Conservation (phyloP, 92 coral and sea anemone genomes). For the Epizoanthus rinbou region DNA sequence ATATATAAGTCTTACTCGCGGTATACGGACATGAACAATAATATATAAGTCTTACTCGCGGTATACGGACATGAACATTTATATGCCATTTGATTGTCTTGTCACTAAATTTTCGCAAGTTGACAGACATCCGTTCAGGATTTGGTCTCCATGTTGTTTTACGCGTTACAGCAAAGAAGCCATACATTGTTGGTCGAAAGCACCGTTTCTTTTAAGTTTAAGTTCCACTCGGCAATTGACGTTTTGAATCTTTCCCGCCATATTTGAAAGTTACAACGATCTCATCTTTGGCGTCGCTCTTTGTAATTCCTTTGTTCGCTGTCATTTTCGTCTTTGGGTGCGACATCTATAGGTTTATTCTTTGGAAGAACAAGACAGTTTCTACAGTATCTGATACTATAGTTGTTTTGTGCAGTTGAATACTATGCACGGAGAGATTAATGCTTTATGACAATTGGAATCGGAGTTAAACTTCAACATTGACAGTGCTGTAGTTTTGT, state of each 20-base stretch:
- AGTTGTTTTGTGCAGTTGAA: too few species aligned
- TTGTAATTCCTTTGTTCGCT: neutral
- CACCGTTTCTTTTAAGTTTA: neutral
- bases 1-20: too few species aligned
- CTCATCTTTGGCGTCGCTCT: constrained; percentile 35
- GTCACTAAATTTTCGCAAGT: neutral
- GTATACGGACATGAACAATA: too few species aligned
- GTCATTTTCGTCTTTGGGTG: too few species aligned
- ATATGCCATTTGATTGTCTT: neutral
- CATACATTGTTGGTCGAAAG: constrained; percentile 2
- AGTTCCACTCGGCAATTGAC: neutral
- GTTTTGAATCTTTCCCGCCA: constrained; percentile 78
- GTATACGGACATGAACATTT: too few species aligned
- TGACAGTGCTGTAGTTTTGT: too few species aligned
- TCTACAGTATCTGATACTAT: too few species aligned
- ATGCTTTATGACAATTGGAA: too few species aligned
- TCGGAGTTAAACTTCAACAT: too few species aligned
- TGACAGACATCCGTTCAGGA: neutral
- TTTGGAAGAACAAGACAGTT: neutral
- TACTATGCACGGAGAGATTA: too few species aligned
- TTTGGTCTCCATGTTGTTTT: neutral
- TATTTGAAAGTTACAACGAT: constrained; percentile 68
- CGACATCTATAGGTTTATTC: neutral
- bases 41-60: too few species aligned
- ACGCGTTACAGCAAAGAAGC: neutral